A percentile compares a stretch with the other conserved stretches of the same genome.
Evolutionary conservation across 2,888 invertebrate species (phyloP).

Genomic region (Atrina japonica): DNA sequence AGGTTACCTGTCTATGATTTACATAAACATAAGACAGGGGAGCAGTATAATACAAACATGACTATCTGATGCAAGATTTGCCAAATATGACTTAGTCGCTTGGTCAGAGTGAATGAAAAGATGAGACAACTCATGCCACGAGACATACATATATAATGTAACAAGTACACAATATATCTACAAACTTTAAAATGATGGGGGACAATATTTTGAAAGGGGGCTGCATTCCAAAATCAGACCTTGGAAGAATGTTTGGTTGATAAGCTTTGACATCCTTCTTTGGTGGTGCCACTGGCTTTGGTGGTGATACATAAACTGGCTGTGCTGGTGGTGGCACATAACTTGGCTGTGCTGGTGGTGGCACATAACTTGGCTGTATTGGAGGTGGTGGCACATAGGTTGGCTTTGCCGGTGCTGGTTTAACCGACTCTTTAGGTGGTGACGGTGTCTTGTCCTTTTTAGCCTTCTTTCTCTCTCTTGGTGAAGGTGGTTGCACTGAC

Average conservation of each 20-base stretch:
- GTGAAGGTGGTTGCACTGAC: slow-evolving; percentile 60
- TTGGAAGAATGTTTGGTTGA: slow-evolving; percentile 19
- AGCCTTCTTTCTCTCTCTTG: slow-evolving; percentile 54
- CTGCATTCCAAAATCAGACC: too few species aligned
- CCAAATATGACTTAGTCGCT: too few species aligned
- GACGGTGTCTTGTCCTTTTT: slow-evolving; percentile 58
- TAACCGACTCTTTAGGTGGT: slow-evolving; percentile 58
- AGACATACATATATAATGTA: too few species aligned
- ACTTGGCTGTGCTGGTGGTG: slow-evolving; percentile 33
- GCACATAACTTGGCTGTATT: slow-evolving; percentile 21
- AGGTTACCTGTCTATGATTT: too few species aligned
- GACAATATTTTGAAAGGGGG: too few species aligned
- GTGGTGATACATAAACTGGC: background rate
- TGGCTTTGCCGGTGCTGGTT: slow-evolving; percentile 39
- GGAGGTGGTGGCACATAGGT: slow-evolving; percentile 34
- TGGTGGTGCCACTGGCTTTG: slow-evolving; percentile 31
- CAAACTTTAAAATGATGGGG: too few species aligned
- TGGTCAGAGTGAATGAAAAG: too few species aligned
- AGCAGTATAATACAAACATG: too few species aligned
- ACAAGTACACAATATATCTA: too few species aligned
- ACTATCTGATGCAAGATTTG: too few species aligned
- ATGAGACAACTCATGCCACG: too few species aligned
- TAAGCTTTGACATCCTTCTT: slow-evolving; percentile 34
- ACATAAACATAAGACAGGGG: too few species aligned
- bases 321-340: slow-evolving; percentile 25